phyloP scores from a whole-genome alignment of 2,113 vertebrate genomes.

The Romanogobio albipinnatus region DNA sequence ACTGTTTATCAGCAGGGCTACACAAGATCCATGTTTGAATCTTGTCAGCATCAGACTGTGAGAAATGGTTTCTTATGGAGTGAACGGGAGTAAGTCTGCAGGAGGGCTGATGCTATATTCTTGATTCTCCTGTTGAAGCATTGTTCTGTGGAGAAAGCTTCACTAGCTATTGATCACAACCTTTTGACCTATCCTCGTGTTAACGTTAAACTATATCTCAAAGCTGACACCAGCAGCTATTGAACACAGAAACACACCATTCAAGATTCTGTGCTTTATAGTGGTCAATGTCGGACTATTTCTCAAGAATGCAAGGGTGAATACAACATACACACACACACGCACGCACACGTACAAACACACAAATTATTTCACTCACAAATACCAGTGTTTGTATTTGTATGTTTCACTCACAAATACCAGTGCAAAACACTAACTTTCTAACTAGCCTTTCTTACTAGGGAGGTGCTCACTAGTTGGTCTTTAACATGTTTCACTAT shows the following conservation, averaged over 20 bases:
- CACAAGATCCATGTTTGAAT: not conserved
- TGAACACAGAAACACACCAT: not conserved
- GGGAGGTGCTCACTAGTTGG: no score
- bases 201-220: constrained; percentile 34
- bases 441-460: no score
- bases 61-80: not conserved
- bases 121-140: not conserved
- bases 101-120: not conserved
- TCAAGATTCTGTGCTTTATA: not conserved
- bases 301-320: not conserved
- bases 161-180: constrained; percentile 22
- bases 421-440: no score
- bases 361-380: no score
- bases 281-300: not conserved
- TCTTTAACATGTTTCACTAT: no score
- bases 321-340: not conserved
- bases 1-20: constrained; percentile 2
- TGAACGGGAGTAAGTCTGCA: not conserved
- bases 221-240: not conserved
- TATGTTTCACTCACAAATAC: no score
- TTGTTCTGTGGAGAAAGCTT: constrained; percentile 6
- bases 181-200: not conserved
- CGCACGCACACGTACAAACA: not conserved
- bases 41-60: not conserved
- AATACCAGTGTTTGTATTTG: no score